Conservation (phyloP, 2,113 vertebrate species). For the Scolopax mira region DNA sequence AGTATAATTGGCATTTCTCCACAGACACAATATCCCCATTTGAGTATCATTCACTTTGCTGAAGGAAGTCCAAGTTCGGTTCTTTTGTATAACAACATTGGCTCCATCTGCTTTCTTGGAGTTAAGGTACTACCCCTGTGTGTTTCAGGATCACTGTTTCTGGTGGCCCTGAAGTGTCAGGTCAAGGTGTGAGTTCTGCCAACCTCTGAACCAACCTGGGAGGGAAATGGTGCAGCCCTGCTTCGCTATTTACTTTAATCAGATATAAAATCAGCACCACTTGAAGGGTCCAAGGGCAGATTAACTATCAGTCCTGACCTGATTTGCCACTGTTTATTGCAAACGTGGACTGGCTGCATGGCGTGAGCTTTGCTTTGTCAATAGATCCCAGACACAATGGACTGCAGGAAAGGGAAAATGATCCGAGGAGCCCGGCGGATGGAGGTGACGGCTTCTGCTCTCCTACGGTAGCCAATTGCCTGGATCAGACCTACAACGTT, state of each 20-base stretch:
- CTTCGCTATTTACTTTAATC: background rate
- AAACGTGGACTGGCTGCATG: fast-evolving
- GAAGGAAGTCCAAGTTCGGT: background rate
- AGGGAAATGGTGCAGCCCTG: background rate
- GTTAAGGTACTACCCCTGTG: background rate
- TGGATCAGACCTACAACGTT: background rate
- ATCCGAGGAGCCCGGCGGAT: fast-evolving
- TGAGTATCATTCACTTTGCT: background rate
- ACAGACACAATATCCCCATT: fast-evolving
- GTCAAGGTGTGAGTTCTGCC: background rate
- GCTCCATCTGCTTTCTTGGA: background rate
- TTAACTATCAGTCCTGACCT: background rate
- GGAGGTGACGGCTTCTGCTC: background rate
- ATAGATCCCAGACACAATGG: background rate
- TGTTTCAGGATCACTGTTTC: background rate
- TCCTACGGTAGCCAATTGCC: background rate
- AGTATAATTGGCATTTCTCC: background rate
- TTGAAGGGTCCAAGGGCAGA: background rate
- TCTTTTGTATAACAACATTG: fast-evolving
- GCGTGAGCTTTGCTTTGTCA: conserved; percentile 6
- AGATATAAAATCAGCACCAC: background rate
- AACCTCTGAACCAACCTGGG: fast-evolving
- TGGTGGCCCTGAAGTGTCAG: background rate
- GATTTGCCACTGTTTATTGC: background rate
- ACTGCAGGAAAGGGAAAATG: background rate